A percentile compares a stretch with the other conserved stretches of the same genome.
Evolutionary conservation across 2,888 invertebrate species (phyloP).

Genomic region (Drosophila quasianomalipes): DNA sequence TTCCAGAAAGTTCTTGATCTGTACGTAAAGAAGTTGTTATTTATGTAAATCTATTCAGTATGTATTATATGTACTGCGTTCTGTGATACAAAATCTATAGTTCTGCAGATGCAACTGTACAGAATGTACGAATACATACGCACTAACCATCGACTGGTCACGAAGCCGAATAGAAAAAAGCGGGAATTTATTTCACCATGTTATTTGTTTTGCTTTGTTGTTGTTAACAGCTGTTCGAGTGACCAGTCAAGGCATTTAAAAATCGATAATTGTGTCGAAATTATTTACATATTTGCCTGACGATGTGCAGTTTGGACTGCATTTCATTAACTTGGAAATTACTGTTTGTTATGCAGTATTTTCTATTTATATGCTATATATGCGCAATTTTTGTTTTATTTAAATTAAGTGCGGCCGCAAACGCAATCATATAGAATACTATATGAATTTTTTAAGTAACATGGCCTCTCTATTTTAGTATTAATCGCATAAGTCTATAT

Average conservation of each 20-base stretch:
- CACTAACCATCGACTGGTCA: conserved; percentile 6
- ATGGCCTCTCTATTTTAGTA: neutral
- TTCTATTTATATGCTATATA: neutral
- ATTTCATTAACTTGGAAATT: neutral
- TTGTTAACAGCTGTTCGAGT: conserved; percentile 39
- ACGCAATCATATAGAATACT: neutral
- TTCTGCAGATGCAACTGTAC: conserved; percentile 8
- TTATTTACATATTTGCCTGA: conserved; percentile 40
- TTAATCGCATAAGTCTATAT: neutral
- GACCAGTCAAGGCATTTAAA: neutral
- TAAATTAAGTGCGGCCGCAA: conserved; percentile 2
- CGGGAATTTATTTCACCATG: conserved; percentile 31
- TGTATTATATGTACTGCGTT: neutral
- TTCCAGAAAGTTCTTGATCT: conserved; percentile 55
- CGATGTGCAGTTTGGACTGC: neutral
- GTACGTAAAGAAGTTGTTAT: conserved; percentile 9
- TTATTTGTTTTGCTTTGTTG: conserved; percentile 20
- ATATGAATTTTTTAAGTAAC: neutral
- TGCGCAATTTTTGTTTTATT: neutral
- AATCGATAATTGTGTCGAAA: conserved; percentile 24
- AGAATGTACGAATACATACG: neutral
- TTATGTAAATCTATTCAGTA: conserved; percentile 5
- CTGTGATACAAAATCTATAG: neutral
- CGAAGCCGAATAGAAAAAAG: conserved; percentile 25
- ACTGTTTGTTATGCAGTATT: neutral